Percentiles rank a stretch among this genome's conserved stretches.
Conservation (phyloP, 2,113 vertebrate genomes). For the Tonatia bakeri region DNA sequence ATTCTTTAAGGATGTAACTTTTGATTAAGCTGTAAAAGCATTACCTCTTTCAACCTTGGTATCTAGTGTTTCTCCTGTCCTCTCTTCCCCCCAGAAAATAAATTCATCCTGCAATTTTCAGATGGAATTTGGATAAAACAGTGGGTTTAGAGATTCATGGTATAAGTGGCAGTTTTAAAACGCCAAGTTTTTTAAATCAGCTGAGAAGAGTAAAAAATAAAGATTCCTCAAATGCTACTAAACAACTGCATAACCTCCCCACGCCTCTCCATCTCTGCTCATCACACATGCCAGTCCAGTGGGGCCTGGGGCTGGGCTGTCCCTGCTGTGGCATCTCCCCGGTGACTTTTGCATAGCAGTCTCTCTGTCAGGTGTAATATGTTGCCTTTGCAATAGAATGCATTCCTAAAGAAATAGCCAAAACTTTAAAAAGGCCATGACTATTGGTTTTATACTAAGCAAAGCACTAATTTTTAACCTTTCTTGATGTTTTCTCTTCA, state of each 20-base stretch:
- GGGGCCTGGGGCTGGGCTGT: not conserved
- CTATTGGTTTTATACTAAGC: constrained; percentile 9
- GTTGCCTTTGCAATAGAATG: constrained; percentile 51
- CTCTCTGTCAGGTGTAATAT: not conserved
- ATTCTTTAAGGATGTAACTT: constrained; percentile 42
- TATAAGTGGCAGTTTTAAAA: not conserved
- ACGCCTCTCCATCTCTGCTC: not conserved
- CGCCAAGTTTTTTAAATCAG: not conserved
- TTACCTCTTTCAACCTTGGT: not conserved
- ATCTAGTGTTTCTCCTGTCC: not conserved
- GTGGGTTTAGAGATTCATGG: not conserved
- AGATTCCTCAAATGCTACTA: not conserved
- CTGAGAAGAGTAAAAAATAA: not conserved
- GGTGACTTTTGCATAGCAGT: not conserved
- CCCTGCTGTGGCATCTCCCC: not conserved
- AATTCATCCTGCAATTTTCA: constrained; percentile 11
- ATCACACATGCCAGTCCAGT: not conserved
- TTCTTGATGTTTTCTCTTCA: constrained; percentile 33
- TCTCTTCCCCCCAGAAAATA: rapidly evolving
- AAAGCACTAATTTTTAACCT: constrained; percentile 35
- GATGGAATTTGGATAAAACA: not conserved
- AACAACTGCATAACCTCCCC: not conserved
- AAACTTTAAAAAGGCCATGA: constrained; percentile 7
- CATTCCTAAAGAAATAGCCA: constrained; percentile 13
- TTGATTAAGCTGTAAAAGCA: not conserved